Evolutionary conservation across 2,888 invertebrate genomes (phyloP).

Genomic region (Gryllus longicercus): DNA sequence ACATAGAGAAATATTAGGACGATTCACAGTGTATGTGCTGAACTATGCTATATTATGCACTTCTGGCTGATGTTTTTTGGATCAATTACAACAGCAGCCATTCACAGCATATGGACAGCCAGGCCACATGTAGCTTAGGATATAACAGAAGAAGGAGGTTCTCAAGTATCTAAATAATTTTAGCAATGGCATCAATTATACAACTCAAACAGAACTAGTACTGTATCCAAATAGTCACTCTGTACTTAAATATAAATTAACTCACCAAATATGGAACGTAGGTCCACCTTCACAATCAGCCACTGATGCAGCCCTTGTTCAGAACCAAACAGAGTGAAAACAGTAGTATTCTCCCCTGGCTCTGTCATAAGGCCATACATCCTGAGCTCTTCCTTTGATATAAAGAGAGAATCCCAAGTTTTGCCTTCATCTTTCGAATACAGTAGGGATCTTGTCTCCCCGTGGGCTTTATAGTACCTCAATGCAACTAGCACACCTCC

Average conservation of each 20-base stretch:
- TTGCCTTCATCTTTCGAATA: conserved; percentile 86
- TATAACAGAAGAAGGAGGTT: too few species aligned
- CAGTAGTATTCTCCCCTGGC: conserved; percentile 88
- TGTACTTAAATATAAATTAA: conserved; percentile 32
- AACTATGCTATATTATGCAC: too few species aligned
- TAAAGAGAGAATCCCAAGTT: conserved; percentile 68
- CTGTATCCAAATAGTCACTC: not conserved
- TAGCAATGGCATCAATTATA: not conserved
- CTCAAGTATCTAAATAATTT: too few species aligned
- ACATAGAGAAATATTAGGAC: too few species aligned
- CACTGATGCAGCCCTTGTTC: conserved; percentile 67
- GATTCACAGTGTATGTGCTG: too few species aligned
- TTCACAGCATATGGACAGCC: too few species aligned
- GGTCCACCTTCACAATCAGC: conserved; percentile 75
- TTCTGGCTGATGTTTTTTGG: too few species aligned
- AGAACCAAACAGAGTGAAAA: conserved; percentile 89
- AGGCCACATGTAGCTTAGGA: too few species aligned
- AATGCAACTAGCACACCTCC: conserved; percentile 82
- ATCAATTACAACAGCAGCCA: too few species aligned
- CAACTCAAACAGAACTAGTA: not conserved
- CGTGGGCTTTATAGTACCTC: conserved; percentile 70
- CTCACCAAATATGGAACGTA: conserved; percentile 54
- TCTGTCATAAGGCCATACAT: conserved; percentile 92
- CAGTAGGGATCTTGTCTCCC: conserved; percentile 72
- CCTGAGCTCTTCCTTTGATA: conserved; percentile 67